Evolutionary conservation across 2,797 vertebrate species (phyloP), one percentile per base, ranked within the genome.

Genomic region (Yasuhikotakia modesta): DNA sequence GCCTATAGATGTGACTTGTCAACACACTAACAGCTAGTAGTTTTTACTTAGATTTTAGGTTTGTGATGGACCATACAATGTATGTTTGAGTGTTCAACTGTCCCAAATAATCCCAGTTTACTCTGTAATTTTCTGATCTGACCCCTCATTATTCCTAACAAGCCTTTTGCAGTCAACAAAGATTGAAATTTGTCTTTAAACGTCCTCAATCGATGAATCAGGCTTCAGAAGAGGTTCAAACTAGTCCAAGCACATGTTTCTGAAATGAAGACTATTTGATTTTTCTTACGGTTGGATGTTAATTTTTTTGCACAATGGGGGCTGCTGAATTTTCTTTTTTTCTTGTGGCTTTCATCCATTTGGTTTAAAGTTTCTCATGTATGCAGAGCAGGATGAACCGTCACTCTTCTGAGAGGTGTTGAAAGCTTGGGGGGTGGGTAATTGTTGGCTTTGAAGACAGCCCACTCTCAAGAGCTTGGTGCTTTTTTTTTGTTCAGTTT

Each of bases 391-490:
- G 58, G 43, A 66, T 79, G 52, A 81, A 82, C 83, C 1, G 5
- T 32, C 61, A 81, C 75, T 17, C 75, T 81, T 50, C 88, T 85
- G 76, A 82, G 74, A 64, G 43, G 14, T 19, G 27, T 75, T 86
- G 74, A 88, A 89, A 86, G 67, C 79, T 80, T 66, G 48, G 79
- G 17, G 71, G 46, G 24, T 39, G 60, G 68, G 70, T 68, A 70
- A 79, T 83, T 81, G 70, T 80, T 52, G 46, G 32, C 72, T 86
- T 78, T 86, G 46, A 84, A 83, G 85, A 27, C 46, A 22, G 43
- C 14, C 64, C 65, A 67, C 12, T 35, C 22, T 67, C 52, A 57
- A 67, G 35, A 30, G 35, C 4, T 3, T 16, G 30, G 45, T n/a
- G 32, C 4, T 43, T 19, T 24, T n/a, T n/a, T 50, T 53, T 16